Conservation (phyloP, 2,113 vertebrate species). For the Leptosomus discolor region DNA sequence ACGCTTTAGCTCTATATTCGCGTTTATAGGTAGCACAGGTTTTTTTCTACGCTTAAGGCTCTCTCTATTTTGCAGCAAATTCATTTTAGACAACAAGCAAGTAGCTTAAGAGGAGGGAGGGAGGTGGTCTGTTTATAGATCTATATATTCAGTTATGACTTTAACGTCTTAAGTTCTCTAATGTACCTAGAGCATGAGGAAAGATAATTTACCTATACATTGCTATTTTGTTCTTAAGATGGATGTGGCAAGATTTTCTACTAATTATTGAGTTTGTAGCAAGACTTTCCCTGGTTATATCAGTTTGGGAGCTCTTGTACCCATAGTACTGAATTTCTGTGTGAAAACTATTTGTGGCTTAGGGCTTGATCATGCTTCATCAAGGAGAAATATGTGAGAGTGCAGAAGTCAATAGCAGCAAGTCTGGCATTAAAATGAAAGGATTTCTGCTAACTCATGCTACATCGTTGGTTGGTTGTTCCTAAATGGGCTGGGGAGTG, state of each 20-base stretch:
- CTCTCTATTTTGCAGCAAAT: not conserved
- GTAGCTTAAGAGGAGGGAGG: not conserved
- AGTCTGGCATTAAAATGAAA: not conserved
- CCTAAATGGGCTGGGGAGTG: too few species aligned
- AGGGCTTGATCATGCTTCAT: not conserved
- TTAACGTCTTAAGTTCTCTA: not conserved
- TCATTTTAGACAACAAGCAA: not conserved
- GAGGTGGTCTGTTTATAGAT: not conserved
- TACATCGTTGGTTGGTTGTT: not conserved
- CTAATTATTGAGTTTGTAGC: not conserved
- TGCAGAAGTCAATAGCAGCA: not conserved
- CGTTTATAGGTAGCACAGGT: accelerated
- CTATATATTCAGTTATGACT: not conserved
- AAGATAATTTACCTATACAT: not conserved
- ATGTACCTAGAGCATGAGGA: not conserved
- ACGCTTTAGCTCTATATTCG: accelerated
- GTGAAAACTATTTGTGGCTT: not conserved
- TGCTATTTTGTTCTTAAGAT: not conserved
- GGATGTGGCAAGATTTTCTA: accelerated
- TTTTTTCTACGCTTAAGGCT: not conserved
- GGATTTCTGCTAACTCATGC: not conserved
- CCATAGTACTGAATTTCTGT: not conserved
- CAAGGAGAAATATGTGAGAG: not conserved
- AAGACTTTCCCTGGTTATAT: not conserved
- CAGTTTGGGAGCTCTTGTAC: not conserved